Base-by-base conservation (phyloP, 2,113 vertebrate species). In the Boulengeromyrus knoepffleri region DNA sequence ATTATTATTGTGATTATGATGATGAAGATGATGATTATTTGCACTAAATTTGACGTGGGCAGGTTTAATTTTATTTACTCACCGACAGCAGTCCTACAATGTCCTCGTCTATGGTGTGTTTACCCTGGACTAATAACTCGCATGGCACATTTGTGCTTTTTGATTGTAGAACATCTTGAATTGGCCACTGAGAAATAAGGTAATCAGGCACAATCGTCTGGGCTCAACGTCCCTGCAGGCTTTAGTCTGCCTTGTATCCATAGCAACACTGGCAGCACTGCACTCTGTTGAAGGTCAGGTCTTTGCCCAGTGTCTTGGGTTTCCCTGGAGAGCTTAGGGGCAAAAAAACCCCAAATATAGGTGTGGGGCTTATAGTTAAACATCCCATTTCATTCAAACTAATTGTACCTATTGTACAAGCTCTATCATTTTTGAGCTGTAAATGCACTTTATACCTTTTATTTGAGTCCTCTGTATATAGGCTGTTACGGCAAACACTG, bases 221-320 rank as follows among this genome's bases (percentile, higher is more conserved):
- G 45, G 88, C 45, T 62, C 45, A 47, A 9, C 70, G 17, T 89
- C 66, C n/a, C 88, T 77, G 3, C 31, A 77, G 24, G 52, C 39
- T 88, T 66, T n/a, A 46, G 39, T 50, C 66, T 9, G 10, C 7
- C 70, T 58, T 77, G 88, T 89, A 77, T 50, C 88, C 88, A 89
- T 89, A 52, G 88, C 88, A 89, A 89, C 88, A 70, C 70, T n/a
- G n/a, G 27, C 46, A 31, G 31, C 53, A 50, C 31, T n/a, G 24
- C 45, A 62, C 47, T 50, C 87, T 50, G 85, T n/a, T 70, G 58
- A 74, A 74, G 66, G 31, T 27, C 85, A 87, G 85, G 13, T 47
- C 83, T 85, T 47, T 56, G 85, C 53, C 85, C 49, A 36, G 85
- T 53, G 50, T 53, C 15, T n/a, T 19, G 3, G 19, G 85, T 36